Evolutionary conservation across 2,888 invertebrate genomes (phyloP).

Genomic region (Steinernema scapterisci): DNA sequence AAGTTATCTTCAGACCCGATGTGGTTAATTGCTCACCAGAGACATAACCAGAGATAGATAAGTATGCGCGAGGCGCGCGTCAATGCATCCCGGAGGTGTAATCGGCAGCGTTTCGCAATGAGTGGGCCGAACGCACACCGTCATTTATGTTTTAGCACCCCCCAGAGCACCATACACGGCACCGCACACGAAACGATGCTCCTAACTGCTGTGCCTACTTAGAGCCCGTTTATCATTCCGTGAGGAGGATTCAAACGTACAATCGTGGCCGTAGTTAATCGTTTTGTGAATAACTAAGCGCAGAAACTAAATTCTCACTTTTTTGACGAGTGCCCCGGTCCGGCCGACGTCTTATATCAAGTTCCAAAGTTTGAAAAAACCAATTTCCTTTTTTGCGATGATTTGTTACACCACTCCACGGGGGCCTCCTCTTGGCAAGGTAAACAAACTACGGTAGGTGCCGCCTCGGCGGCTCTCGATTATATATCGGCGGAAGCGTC

Average conservation of each 20-base stretch:
- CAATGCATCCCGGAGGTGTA: conserved; percentile 32
- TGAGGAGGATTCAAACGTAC: not conserved
- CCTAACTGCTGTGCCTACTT: conserved; percentile 10
- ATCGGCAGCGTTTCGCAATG: conserved; percentile 24
- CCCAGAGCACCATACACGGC: conserved; percentile 25
- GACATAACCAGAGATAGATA: conserved; percentile 32
- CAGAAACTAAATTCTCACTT: too few relatives aligned
- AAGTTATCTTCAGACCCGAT: conserved; percentile 9
- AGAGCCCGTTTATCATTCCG: not conserved
- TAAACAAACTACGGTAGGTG: not conserved
- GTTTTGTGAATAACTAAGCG: too few relatives aligned
- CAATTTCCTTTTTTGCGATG: too few relatives aligned
- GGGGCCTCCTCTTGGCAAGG: not conserved
- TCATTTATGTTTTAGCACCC: conserved; percentile 32
- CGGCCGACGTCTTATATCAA: too few relatives aligned
- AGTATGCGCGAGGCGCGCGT: conserved; percentile 24
- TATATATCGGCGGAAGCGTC: not conserved
- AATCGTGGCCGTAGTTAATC: not conserved
- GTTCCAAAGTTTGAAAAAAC: too few relatives aligned
- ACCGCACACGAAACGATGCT: conserved; percentile 25
- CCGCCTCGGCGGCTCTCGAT: not conserved
- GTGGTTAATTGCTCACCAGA: conserved; percentile 19
- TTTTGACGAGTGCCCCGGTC: too few relatives aligned
- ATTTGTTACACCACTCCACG: not conserved
- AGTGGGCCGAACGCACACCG: conserved; percentile 30